Percentiles rank a stretch among this genome's conserved stretches.
Evolutionary conservation across 1,140 invertebrate genomes (phyloP).

Genomic region (Eueides isabella): DNA sequence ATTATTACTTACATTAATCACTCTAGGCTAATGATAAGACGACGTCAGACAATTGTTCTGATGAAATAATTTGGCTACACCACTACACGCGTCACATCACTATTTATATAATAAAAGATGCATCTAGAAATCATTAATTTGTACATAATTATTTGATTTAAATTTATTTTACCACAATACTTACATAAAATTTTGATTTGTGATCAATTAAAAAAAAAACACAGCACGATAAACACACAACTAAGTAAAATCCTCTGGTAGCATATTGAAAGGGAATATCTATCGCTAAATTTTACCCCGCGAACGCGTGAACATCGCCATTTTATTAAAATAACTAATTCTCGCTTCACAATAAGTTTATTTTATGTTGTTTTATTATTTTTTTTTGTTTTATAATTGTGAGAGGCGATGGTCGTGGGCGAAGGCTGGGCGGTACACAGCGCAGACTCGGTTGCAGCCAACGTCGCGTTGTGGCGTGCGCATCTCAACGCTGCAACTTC

Average conservation of each 20-base stretch:
- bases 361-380: conserved; percentile 42
- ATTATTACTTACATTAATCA: conserved; percentile 13
- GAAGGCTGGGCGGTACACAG: conserved; percentile 40
- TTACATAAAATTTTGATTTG: conserved; percentile 45
- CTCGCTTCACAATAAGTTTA: neutral
- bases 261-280: conserved; percentile 35
- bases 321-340: conserved; percentile 33
- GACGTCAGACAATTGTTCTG: conserved; percentile 19
- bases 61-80: conserved; percentile 26
- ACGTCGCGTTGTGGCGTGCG: conserved; percentile 51
- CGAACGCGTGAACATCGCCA: conserved; percentile 35
- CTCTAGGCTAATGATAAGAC: conserved; percentile 4
- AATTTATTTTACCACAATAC: conserved; percentile 15
- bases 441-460: conserved; percentile 35
- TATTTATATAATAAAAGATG: conserved; percentile 25
- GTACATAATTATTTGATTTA: neutral
- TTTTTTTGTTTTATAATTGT: conserved; percentile 44
- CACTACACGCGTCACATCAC: conserved; percentile 21
- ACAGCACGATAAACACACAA: conserved; percentile 44
- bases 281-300: neutral
- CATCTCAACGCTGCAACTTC: conserved; percentile 51
- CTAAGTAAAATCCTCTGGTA: conserved; percentile 41
- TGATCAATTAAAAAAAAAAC: conserved; percentile 41
- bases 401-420: conserved; percentile 32
- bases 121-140: neutral